A percentile compares a stretch with the other conserved stretches of the same genome.
These are phyloP conservation scores for Panthera tigris DNA, from an alignment of 2,113 vertebrate genomes.

Conservation along the genomic window DNA sequence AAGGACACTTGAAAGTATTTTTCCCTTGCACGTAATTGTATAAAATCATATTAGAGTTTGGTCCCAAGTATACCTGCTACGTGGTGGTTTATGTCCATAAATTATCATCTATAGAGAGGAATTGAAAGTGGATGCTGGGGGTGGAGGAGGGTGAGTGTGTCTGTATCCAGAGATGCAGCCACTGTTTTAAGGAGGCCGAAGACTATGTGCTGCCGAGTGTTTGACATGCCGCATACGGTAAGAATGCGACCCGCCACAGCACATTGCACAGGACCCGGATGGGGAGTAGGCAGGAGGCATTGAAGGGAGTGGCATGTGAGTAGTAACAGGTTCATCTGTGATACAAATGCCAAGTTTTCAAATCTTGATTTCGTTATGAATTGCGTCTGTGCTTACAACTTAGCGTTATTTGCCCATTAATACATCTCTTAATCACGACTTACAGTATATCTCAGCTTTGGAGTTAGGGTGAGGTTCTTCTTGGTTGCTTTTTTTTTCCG, in stretches of 20 bases:
- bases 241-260: background rate
- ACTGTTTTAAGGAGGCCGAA: background rate
- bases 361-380: background rate
- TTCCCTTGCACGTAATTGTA: background rate
- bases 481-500: background rate
- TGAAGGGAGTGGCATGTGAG: background rate
- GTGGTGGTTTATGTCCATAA: constrained; percentile 22
- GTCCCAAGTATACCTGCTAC: background rate
- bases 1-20: constrained; percentile 29
- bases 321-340: background rate
- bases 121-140: background rate
- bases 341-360: background rate
- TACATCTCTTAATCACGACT: background rate
- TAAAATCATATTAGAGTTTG: constrained; percentile 12
- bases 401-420: constrained; percentile 36
- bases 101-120: background rate
- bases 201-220: background rate
- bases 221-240: background rate
- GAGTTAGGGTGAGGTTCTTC: constrained; percentile 5
- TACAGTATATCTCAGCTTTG: background rate
- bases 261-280: background rate
- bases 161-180: background rate
- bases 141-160: background rate
- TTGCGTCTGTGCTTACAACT: background rate
- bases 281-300: background rate